Conservation (phyloP, 1,140 invertebrate species). For the Pararge aegeria region DNA sequence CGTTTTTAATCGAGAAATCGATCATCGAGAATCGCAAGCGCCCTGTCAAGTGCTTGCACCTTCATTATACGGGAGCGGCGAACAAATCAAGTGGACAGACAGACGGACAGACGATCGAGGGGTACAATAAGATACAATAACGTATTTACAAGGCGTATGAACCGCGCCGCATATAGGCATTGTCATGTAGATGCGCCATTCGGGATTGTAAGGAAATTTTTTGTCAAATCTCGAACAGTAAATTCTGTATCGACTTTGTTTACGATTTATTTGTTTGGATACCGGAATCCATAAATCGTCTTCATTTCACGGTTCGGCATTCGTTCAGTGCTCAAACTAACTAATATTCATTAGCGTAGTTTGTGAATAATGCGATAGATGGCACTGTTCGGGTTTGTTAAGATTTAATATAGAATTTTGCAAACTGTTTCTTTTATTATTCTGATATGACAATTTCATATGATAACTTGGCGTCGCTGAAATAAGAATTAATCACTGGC, state of each 20-base stretch:
- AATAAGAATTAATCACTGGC: too few species aligned
- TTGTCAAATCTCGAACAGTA: slow-evolving; percentile 27
- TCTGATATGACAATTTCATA: too few species aligned
- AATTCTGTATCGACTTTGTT: slow-evolving; percentile 27
- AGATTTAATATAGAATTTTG: too few species aligned
- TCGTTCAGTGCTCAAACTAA: not conserved
- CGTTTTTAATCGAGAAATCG: slow-evolving; percentile 55
- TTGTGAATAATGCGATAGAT: too few species aligned
- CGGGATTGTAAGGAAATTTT: slow-evolving; percentile 28
- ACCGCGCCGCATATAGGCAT: slow-evolving; percentile 37
- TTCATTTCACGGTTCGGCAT: slow-evolving; percentile 7
- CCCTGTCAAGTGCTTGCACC: slow-evolving; percentile 38
- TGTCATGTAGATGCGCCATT: slow-evolving; percentile 33
- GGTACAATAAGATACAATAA: slow-evolving; percentile 38
- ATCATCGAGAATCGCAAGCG: slow-evolving; percentile 42
- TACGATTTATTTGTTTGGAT: slow-evolving; percentile 28
- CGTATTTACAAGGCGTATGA: slow-evolving; percentile 44
- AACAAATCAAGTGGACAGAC: slow-evolving; percentile 53
- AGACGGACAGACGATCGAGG: slow-evolving; percentile 38
- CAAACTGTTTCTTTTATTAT: too few species aligned
- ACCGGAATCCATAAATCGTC: slow-evolving; percentile 5
- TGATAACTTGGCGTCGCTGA: too few species aligned
- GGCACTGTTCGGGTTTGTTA: too few species aligned
- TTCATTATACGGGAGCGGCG: slow-evolving; percentile 49
- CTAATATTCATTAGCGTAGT: too few species aligned